Percentiles rank a stretch among this genome's conserved stretches.
Conservation (phyloP, 2,888 invertebrate species). For the Spodoptera littoralis region DNA sequence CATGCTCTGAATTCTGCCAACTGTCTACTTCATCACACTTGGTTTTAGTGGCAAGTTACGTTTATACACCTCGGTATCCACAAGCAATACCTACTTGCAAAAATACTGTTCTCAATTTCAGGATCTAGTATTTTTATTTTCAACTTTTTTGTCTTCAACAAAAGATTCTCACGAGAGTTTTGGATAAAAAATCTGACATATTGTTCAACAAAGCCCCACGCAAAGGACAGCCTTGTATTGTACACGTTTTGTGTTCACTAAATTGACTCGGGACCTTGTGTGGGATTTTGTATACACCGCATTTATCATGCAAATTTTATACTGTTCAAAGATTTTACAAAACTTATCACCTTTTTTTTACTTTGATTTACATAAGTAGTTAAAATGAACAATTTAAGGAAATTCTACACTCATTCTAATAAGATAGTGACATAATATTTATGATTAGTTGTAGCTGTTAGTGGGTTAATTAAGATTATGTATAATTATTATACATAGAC, state of each 20-base stretch:
- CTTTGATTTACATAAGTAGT: conserved; percentile 46
- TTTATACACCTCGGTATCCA: conserved; percentile 35
- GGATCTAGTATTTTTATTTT: conserved; percentile 35
- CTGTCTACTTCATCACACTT: conserved; percentile 47
- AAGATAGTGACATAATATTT: conserved; percentile 31
- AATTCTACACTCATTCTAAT: conserved; percentile 41
- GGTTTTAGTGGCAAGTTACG: conserved; percentile 40
- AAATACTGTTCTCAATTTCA: conserved; percentile 47
- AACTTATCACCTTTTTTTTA: conserved; percentile 47
- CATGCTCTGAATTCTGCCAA: conserved; percentile 53
- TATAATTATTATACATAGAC: conserved; percentile 52
- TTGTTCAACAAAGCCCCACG: conserved; percentile 49
- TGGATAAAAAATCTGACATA: conserved; percentile 32
- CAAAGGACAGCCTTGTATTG: conserved; percentile 27
- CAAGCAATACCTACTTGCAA: conserved; percentile 30
- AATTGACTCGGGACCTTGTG: conserved; percentile 34
- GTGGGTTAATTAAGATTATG: conserved; percentile 46
- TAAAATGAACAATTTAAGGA: conserved; percentile 40
- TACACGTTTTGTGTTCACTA: conserved; percentile 15
- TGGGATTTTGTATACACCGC: conserved; percentile 49
- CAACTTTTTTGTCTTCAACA: conserved; percentile 26
- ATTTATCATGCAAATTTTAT: conserved; percentile 45
- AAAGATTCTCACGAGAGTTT: conserved; percentile 34
- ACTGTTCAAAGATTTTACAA: conserved; percentile 44
- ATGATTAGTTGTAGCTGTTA: conserved; percentile 52